Evolutionary conservation across 2,797 vertebrate species (phyloP).

Genomic region (Ispidina picta): DNA sequence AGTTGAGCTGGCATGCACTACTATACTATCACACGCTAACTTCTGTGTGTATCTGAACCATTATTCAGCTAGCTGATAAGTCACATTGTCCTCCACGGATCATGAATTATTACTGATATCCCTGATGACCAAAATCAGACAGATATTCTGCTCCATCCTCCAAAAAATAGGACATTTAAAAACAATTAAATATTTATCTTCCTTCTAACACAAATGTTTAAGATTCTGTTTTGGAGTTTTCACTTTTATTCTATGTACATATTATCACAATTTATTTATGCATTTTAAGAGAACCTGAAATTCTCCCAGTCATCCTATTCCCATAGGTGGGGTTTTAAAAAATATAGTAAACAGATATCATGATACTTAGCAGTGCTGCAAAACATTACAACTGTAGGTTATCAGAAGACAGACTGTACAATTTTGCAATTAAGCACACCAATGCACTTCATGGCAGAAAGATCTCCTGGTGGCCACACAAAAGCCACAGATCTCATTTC

Average conservation of each 20-base stretch:
- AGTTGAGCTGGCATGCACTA: neutral
- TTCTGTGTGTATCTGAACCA: neutral
- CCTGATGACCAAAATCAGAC: neutral
- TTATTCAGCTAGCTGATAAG: neutral
- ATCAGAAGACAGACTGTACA: neutral
- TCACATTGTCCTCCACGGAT: neutral
- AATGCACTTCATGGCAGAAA: neutral
- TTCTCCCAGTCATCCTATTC: neutral
- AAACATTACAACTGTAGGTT: neutral
- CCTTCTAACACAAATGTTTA: neutral
- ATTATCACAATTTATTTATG: neutral
- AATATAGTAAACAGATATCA: neutral
- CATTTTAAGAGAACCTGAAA: neutral
- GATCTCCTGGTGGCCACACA: neutral
- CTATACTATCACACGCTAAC: neutral
- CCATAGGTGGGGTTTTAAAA: neutral
- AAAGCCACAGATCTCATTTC: slow-evolving; percentile 28
- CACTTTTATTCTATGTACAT: neutral
- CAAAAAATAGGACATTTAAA: neutral
- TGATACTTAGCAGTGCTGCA: neutral
- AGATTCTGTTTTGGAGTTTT: slow-evolving; percentile 12
- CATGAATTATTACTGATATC: neutral
- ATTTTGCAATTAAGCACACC: neutral
- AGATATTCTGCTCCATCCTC: neutral
- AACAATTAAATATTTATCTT: slow-evolving; percentile 8